Evolutionary conservation across 2,888 invertebrate genomes (phyloP), one percentile per base, ranked within the genome.

Genomic region (Idaea dimidiata): DNA sequence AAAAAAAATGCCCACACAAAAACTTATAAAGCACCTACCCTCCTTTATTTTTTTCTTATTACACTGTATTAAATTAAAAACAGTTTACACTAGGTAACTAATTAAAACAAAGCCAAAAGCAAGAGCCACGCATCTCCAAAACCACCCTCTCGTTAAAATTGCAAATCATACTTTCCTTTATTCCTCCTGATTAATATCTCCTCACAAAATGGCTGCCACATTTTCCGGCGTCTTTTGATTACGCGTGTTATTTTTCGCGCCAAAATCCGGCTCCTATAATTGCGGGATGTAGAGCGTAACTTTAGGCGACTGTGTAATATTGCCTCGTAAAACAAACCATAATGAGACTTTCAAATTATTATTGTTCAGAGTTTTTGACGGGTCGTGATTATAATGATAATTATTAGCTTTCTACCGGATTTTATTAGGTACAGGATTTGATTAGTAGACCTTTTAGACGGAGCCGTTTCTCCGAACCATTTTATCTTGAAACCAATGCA

Each of bases 171-270:
- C 67, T 67, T 67, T 62, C 68, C 67, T 65, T 69, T 69, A 71
- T 72, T 67, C 65, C 59, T 57, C 64, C 63, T 75, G 77, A 74
- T 76, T 75, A 76, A 76, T 76, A 70, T 73, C 70, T 66, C 64
- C 66, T 18, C 56, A 62, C 65, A 62, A 68, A 69, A 70, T 66
- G 70, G 66, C 69, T 62, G 70, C 67, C 69, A 69, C 67, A 66
- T 72, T 71, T 72, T 43, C 43, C 64, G 68, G 66, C 66, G 66
- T 67, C 70, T 65, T 67, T 65, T 66, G 66, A 68, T 66, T 66
- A 64, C 59, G 57, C 58, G 66, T 66, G 61, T 54, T 69, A 68
- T 73, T 73, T 76, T 73, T 72, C 68, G 66, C 69, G 69, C 63
- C 57, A 58, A 61, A 63, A 61, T 61, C 61, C 65, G 63, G 59